These are phyloP conservation scores for Microcebus murinus DNA, from an alignment of 2,113 vertebrate genomes.

Conservation along the genomic window DNA sequence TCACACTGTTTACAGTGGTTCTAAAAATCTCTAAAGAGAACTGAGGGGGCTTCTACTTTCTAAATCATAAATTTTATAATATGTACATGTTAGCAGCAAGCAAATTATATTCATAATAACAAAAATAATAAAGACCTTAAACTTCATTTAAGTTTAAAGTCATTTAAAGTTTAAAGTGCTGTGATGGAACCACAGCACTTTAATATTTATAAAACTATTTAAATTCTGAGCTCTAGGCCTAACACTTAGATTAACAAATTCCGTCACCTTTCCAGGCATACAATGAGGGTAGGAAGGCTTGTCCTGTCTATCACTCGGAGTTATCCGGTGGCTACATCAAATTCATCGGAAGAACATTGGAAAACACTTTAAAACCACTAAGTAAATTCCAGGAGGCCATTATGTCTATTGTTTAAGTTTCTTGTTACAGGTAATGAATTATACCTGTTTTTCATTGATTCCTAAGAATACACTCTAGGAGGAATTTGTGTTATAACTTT, in stretches of 20 bases:
- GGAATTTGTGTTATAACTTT: not conserved
- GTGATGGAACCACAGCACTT: not conserved
- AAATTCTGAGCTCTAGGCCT: not conserved
- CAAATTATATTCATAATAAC: not conserved
- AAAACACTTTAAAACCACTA: constrained; percentile 35
- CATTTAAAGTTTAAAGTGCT: too few species aligned
- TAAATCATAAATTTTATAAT: not conserved
- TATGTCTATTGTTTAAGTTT: constrained; percentile 1
- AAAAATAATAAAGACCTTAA: constrained; percentile 40
- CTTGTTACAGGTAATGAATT: not conserved
- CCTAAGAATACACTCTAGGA: not conserved
- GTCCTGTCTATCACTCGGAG: not conserved
- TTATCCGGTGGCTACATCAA: not conserved
- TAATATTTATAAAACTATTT: constrained; percentile 34
- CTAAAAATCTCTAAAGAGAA: not conserved
- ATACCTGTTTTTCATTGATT: not conserved
- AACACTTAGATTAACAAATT: not conserved
- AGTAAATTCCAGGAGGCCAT: constrained; percentile 4
- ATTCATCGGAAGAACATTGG: not conserved
- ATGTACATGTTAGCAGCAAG: not conserved
- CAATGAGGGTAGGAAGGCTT: not conserved
- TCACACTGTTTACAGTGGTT: not conserved
- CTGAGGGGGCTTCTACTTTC: not conserved
- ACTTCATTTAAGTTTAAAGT: constrained; percentile 11
- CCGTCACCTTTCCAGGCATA: not conserved